Percentiles rank a stretch among this genome's conserved stretches.
phyloP scores from a whole-genome alignment of 2,797 vertebrate genomes.

The Molossus molossus region DNA sequence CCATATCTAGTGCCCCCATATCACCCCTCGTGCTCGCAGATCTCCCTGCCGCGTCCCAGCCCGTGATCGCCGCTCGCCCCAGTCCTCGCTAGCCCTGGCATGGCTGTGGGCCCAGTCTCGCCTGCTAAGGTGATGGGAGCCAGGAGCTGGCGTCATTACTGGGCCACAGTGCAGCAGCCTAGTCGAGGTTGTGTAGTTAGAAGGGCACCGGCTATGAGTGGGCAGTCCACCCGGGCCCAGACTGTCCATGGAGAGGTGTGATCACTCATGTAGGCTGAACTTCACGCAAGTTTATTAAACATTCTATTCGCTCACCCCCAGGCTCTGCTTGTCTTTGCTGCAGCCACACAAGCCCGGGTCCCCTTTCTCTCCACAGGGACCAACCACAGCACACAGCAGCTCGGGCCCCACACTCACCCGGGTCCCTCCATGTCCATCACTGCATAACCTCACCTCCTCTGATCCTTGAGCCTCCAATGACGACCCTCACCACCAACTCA shows the following conservation, averaged over 20 bases:
- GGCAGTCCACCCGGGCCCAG: not conserved
- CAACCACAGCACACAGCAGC: not conserved
- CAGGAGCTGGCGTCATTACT: not conserved
- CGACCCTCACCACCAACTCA: not conserved
- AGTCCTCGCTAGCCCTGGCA: not conserved
- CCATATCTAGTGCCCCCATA: not conserved
- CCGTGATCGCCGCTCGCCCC: not conserved
- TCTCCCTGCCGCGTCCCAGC: not conserved
- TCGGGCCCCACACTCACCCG: not conserved
- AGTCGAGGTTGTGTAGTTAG: not conserved
- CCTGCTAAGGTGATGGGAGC: not conserved
- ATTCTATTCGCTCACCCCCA: not conserved
- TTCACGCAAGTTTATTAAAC: not conserved
- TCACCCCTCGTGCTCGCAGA: not conserved
- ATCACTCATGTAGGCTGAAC: not conserved
- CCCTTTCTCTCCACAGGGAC: not conserved
- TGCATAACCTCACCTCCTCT: not conserved
- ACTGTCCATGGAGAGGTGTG: no score
- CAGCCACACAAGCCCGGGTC: no score
- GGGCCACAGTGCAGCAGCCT: not conserved
- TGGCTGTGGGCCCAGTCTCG: not conserved
- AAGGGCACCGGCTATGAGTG: not conserved
- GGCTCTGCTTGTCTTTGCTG: not conserved
- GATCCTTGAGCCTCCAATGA: not conserved
- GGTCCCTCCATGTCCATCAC: not conserved